Evolutionary conservation across 2,797 vertebrate genomes (phyloP).

Genomic region (Loris lydekkerianus): DNA sequence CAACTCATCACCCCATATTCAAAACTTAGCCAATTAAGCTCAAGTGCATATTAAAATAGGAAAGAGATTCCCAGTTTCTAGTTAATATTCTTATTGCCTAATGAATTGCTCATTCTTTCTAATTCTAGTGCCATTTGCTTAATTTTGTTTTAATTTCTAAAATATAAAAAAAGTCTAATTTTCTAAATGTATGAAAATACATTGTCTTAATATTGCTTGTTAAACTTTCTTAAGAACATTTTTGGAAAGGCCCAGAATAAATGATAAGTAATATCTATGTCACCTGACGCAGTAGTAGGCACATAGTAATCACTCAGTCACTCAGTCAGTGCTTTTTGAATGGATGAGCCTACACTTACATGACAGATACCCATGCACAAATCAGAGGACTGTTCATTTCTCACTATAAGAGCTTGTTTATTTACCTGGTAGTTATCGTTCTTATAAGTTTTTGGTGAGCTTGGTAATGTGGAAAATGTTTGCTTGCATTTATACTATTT

Average conservation of each 20-base stretch:
- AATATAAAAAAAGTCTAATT: slow-evolving; percentile 72
- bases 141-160: slow-evolving; percentile 75
- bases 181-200: slow-evolving; percentile 63
- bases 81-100: slow-evolving; percentile 81
- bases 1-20: slow-evolving; percentile 82
- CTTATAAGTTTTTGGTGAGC: slow-evolving; percentile 6
- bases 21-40: slow-evolving; percentile 86
- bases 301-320: neutral
- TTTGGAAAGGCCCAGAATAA: neutral
- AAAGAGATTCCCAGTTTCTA: slow-evolving; percentile 77
- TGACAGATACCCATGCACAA: neutral
- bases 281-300: neutral
- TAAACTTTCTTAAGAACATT: slow-evolving; percentile 52
- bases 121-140: slow-evolving; percentile 81
- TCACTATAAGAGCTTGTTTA: neutral
- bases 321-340: neutral
- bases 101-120: slow-evolving; percentile 84
- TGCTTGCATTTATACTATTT: slow-evolving; percentile 13
- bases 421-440: neutral
- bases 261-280: neutral
- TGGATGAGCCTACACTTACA: neutral
- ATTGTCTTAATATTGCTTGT: slow-evolving; percentile 46
- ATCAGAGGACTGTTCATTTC: neutral
- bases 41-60: slow-evolving; percentile 74
- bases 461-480: slow-evolving; percentile 41